A percentile compares a stretch with the other conserved stretches of the same genome.
These are phyloP conservation scores for Drosophila fuyamai DNA, from an alignment of 1,140 invertebrate genomes.

Conservation along the genomic window DNA sequence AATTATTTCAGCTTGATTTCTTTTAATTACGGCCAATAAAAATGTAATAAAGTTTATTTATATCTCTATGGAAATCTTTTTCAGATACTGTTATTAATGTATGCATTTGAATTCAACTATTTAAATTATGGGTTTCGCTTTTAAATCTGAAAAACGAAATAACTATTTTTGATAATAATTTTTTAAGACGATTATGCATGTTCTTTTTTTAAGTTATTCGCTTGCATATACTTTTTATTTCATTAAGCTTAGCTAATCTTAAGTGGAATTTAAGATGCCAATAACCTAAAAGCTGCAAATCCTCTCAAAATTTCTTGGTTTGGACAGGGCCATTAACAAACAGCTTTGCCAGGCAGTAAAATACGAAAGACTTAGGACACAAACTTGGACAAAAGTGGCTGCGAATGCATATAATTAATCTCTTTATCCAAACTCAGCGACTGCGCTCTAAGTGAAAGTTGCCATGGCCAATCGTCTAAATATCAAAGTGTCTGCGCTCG, in stretches of 20 bases:
- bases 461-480: slow-evolving; percentile 60
- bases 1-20: neutral
- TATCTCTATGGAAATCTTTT: neutral
- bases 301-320: slow-evolving; percentile 1
- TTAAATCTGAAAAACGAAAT: too few species aligned
- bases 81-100: neutral
- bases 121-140: neutral
- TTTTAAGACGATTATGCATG: neutral
- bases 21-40: neutral
- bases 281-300: slow-evolving; percentile 8
- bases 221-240: too few species aligned
- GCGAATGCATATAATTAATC: slow-evolving; percentile 51
- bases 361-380: slow-evolving; percentile 55
- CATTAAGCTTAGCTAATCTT: neutral
- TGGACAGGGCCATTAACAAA: slow-evolving; percentile 1
- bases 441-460: slow-evolving; percentile 56
- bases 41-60: slow-evolving; percentile 1
- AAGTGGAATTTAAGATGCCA: neutral
- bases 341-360: slow-evolving; percentile 2
- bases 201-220: neutral
- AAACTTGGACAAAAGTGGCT: slow-evolving; percentile 42
- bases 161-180: neutral
- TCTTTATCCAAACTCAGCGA: slow-evolving; percentile 34
- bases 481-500: slow-evolving; percentile 55
- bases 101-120: neutral